Evolutionary conservation across 30 jellyfish, hydroid and myxozoan genomes (phyloP), one percentile per base, ranked within the genome.

Genomic region (Turritopsis rubra): DNA sequence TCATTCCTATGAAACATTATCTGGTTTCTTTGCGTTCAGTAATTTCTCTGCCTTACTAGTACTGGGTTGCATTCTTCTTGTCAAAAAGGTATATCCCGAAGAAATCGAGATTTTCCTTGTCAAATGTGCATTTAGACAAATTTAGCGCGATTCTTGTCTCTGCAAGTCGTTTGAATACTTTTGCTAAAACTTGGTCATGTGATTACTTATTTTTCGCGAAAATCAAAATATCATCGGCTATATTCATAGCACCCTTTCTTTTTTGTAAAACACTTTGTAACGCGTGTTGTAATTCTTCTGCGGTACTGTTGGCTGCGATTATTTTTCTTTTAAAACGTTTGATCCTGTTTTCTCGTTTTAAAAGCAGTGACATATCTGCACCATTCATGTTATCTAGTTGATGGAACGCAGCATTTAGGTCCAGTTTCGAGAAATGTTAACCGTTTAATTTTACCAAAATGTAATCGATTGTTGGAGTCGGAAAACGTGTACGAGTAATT

Each of bases 331-430:
- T 0, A 60, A 18, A 60, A 18, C 21, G 73, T n/a, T n/a, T n/a
- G n/a, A n/a, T n/a, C n/a, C n/a, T n/a, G n/a, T n/a, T 60, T 60
- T 60, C 21, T 23, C 21, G 73, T 60, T 60, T 23, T 60, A 23
- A 60, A 60, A 21, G 73, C 73, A 18, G 73, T 60, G 21, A 60
- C 21, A 60, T 60, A 60, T 60, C 73, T 60, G 21, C 73, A 60
- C 21, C 22, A 60, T 60, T 60, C 73, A 23, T 60, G 22, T 60
- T 18, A 60, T 60, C 73, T 21, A 60, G 73, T 60, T 72, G 80
- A 72, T 72, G 80, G 29, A 72, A 72, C 18, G 80, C 80, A 72
- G 30, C 29, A 25, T 72, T 72, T 25, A 72, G 24, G 24, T 72
- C 80, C 24, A 72, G 24, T 72, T 72, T 72, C 29, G 80, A 19